phyloP scores from a whole-genome alignment of 2,797 vertebrate species.

The Labroides dimidiatus region DNA sequence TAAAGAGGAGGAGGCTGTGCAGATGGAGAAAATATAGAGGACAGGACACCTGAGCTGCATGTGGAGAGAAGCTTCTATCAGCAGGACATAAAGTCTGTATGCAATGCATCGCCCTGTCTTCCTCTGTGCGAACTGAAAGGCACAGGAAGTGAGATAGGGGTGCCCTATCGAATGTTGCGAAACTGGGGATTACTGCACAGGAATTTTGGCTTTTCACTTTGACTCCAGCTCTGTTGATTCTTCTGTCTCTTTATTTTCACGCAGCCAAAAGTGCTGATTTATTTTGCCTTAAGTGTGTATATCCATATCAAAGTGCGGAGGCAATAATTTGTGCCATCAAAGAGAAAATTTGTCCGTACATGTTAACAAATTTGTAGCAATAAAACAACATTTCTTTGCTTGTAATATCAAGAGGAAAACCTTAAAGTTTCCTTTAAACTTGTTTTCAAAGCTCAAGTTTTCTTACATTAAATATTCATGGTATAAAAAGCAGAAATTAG shows the following conservation, averaged over 20 bases:
- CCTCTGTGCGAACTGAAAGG: conserved; percentile 51
- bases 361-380: background rate
- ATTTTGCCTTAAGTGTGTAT: conserved; percentile 3
- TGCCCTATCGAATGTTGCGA: conserved; percentile 64
- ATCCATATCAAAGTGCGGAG: conserved; percentile 8
- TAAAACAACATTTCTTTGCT: conserved; percentile 7
- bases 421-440: conserved; percentile 6
- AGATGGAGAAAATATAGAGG: conserved; percentile 53
- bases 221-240: conserved; percentile 10
- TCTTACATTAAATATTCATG: conserved; percentile 32
- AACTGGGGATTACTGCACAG: conserved; percentile 48
- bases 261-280: background rate
- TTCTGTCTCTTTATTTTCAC: conserved; percentile 17
- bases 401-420: background rate
- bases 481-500: conserved; percentile 19
- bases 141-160: conserved; percentile 62
- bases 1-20: conserved; percentile 31
- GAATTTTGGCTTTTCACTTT: conserved; percentile 42
- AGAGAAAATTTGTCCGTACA: background rate
- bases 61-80: conserved; percentile 69
- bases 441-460: conserved; percentile 1
- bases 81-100: conserved; percentile 61
- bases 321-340: background rate
- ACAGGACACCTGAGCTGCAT: conserved; percentile 71
- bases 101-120: conserved; percentile 65